Percentiles rank a stretch among this genome's conserved stretches.
These are phyloP conservation scores for Galemys pyrenaicus DNA, from an alignment of 2,113 vertebrate genomes.

Conservation along the genomic window DNA sequence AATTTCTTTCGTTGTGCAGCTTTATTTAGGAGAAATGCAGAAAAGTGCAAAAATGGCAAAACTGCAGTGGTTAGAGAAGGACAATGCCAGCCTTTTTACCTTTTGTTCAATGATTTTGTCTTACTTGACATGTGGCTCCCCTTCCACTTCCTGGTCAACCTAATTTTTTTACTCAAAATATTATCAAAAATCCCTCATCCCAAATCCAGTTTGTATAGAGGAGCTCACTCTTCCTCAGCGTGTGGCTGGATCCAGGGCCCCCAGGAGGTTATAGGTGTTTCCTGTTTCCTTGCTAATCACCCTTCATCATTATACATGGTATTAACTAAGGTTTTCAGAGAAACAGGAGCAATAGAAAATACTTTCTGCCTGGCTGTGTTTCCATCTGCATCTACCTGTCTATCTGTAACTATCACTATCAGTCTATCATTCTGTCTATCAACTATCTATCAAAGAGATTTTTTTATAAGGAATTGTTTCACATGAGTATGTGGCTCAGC, in stretches of 20 bases:
- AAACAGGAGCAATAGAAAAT: neutral
- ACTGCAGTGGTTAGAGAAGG: neutral
- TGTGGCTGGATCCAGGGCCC: neutral
- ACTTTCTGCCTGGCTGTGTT: neutral
- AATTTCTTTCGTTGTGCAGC: neutral
- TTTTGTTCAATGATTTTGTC: slow-evolving; percentile 9
- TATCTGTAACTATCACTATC: neutral
- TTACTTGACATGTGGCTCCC: neutral
- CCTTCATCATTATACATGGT: neutral
- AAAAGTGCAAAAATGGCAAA: slow-evolving; percentile 29
- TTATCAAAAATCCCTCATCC: too few relatives aligned
- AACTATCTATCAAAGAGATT: neutral
- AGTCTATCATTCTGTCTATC: neutral
- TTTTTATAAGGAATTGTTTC: neutral
- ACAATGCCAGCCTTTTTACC: neutral
- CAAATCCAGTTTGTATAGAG: too few relatives aligned
- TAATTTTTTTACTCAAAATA: neutral
- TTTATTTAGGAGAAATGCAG: slow-evolving; percentile 49
- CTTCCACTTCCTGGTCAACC: neutral
- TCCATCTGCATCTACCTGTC: neutral
- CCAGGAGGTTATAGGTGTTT: neutral
- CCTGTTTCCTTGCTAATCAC: neutral
- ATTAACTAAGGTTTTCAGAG: neutral
- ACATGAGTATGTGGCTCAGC: neutral
- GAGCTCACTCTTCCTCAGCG: neutral